Evolutionary conservation across 2,113 vertebrate genomes (phyloP).

Genomic region (Pycnonotus jocosus): DNA sequence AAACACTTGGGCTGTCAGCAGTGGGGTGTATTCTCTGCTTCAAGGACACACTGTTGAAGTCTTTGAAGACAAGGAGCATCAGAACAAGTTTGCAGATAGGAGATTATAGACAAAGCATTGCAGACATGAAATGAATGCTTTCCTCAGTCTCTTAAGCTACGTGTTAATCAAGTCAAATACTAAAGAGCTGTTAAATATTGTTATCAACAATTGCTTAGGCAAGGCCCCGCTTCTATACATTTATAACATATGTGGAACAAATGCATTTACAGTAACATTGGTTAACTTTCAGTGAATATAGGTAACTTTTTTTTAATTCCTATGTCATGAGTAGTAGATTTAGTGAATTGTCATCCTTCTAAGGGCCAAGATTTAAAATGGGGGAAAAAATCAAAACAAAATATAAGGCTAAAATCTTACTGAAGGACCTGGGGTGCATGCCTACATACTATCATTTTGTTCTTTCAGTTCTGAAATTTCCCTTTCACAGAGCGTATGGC

Average conservation of each 20-base stretch:
- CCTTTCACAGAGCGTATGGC: not conserved
- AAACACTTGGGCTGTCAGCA: not conserved
- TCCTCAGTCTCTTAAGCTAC: not conserved
- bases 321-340: not conserved
- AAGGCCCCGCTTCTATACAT: not conserved
- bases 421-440: not conserved
- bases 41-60: not conserved
- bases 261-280: not conserved
- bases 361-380: not conserved
- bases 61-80: not conserved
- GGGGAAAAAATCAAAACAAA: not conserved
- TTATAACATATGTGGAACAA: not conserved
- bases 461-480: not conserved
- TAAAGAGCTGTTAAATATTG: not conserved
- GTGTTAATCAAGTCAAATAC: not conserved
- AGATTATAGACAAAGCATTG: not conserved
- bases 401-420: not conserved
- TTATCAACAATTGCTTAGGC: not conserved
- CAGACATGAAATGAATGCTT: not conserved
- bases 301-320: not conserved
- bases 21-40: not conserved
- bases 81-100: not conserved
- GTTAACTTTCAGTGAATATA: not conserved
- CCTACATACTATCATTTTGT: not conserved
- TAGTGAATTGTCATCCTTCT: not conserved